Conservation (phyloP, 2,797 vertebrate species). For the Smutsia gigantea region DNA sequence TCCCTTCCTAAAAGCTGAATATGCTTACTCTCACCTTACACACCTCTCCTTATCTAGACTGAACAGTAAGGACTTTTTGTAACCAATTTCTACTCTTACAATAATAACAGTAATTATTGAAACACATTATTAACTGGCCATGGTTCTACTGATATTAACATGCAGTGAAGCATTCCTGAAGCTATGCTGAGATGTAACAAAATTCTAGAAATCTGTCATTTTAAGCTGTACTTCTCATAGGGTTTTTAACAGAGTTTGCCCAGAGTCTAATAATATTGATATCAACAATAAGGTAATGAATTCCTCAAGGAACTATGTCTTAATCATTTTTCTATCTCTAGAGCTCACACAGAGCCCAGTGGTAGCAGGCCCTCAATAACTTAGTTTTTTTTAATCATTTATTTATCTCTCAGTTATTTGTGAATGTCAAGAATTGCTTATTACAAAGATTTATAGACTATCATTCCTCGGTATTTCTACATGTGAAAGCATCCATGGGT, state of each 20-base stretch:
- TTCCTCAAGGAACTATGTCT: background rate
- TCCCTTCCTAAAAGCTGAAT: slow-evolving; percentile 37
- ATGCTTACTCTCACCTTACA: slow-evolving; percentile 29
- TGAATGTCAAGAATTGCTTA: slow-evolving; percentile 24
- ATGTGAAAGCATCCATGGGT: background rate
- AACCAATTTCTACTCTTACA: background rate
- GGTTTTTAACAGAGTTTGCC: slow-evolving; percentile 22
- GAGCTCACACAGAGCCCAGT: background rate
- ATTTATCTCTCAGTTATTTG: slow-evolving; percentile 38
- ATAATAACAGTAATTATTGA: background rate
- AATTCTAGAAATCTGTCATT: slow-evolving; percentile 14
- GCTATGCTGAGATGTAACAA: background rate
- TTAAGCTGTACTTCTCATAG: slow-evolving; percentile 9
- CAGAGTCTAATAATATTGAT: slow-evolving; percentile 33
- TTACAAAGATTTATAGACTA: slow-evolving; percentile 5
- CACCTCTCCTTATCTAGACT: background rate
- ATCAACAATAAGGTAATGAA: slow-evolving; percentile 28
- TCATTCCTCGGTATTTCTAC: background rate
- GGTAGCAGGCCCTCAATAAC: background rate
- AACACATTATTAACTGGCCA: slow-evolving; percentile 35
- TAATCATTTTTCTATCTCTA: slow-evolving; percentile 31
- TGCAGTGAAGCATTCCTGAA: slow-evolving; percentile 25
- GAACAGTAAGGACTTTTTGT: background rate
- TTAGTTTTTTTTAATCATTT: background rate
- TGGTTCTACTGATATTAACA: background rate